Evolutionary conservation across 2,888 invertebrate species (phyloP).

Genomic region (Lacanobia wlatinum): DNA sequence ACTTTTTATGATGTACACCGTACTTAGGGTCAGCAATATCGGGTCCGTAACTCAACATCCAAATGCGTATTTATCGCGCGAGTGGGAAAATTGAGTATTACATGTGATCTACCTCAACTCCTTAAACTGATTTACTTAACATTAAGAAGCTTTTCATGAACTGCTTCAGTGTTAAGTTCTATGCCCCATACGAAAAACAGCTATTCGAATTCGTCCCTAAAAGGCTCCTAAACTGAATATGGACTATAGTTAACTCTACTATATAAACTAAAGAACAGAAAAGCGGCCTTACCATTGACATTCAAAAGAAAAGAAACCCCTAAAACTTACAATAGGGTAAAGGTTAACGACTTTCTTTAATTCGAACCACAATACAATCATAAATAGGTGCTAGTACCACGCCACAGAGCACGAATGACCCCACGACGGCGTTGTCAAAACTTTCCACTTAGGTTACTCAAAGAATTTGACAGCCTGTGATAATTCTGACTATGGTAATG

Average conservation of each 20-base stretch:
- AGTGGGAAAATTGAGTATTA: background rate
- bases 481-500: background rate
- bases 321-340: slow-evolving; percentile 20
- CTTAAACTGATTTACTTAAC: background rate
- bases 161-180: too few species aligned
- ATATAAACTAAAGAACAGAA: background rate
- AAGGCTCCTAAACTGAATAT: too few species aligned
- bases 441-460: background rate
- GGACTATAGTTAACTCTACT: too few species aligned
- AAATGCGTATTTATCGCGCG: background rate
- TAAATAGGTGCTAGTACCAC: slow-evolving; percentile 36
- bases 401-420: background rate
- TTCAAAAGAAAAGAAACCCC: slow-evolving; percentile 9
- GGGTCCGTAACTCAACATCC: too few species aligned
- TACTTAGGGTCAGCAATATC: too few species aligned
- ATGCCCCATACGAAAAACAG: too few species aligned
- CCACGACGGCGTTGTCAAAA: background rate
- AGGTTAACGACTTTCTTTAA: slow-evolving; percentile 23
- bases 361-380: slow-evolving; percentile 24
- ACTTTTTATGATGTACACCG: too few species aligned
- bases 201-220: too few species aligned
- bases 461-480: background rate
- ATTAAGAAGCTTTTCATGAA: too few species aligned
- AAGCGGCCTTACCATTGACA: slow-evolving; percentile 11
- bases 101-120: background rate